Conservation (phyloP, 2,888 invertebrate species). For the Meandrusa payeni region DNA sequence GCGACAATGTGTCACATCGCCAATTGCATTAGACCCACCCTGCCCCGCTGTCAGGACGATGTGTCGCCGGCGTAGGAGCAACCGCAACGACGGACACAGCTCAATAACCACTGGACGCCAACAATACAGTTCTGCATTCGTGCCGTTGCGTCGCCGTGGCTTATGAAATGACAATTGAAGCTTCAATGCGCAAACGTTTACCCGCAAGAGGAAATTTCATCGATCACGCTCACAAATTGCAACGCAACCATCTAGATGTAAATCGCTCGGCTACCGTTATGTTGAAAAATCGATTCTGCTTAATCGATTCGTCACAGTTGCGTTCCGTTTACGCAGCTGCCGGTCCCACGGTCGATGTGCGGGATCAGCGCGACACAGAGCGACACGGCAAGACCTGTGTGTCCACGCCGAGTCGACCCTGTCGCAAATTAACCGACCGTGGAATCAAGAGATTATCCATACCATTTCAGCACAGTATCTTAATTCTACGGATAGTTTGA, state of each 20-base stretch:
- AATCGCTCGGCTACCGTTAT: conserved; percentile 75
- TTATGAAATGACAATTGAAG: conserved; percentile 77
- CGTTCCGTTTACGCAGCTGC: conserved; percentile 65
- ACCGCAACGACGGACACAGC: conserved; percentile 36
- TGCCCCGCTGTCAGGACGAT: conserved; percentile 33
- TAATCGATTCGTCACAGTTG: conserved; percentile 74
- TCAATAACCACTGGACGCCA: conserved; percentile 48
- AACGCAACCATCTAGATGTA: conserved; percentile 73
- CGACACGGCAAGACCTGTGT: conserved; percentile 26
- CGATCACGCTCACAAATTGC: conserved; percentile 76
- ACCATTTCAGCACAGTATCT: conserved; percentile 49
- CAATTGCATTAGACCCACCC: conserved; percentile 44
- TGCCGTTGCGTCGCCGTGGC: conserved; percentile 61
- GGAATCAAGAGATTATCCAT: conserved; percentile 60
- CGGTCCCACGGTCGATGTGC: conserved; percentile 64
- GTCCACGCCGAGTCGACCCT: conserved; percentile 49
- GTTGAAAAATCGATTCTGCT: conserved; percentile 73
- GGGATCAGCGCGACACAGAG: conserved; percentile 18
- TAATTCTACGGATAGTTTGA: conserved; percentile 36
- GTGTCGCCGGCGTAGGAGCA: conserved; percentile 27
- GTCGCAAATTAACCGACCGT: conserved; percentile 56
- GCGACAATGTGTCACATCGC: conserved; percentile 73
- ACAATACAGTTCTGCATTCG: conserved; percentile 50
- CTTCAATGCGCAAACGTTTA: conserved; percentile 72
- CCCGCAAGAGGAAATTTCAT: conserved; percentile 74